A percentile compares a stretch with the other conserved stretches of the same genome.
phyloP scores from a whole-genome alignment of 2,888 invertebrate species.

The Automeris io region DNA sequence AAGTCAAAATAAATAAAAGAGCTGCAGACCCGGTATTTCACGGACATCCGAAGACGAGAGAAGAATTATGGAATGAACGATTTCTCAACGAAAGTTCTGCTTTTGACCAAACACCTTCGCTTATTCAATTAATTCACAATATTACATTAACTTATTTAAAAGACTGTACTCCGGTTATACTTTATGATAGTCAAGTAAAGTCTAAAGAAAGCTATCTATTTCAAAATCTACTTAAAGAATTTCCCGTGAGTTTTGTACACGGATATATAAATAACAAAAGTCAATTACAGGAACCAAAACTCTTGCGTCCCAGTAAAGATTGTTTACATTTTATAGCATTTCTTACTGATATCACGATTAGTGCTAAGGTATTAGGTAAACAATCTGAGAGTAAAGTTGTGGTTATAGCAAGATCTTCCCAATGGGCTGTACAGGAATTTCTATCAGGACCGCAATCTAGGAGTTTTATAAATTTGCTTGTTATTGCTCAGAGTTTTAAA shows the following conservation, averaged over 20 bases:
- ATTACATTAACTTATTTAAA: constrained; percentile 77
- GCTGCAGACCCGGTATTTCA: constrained; percentile 70
- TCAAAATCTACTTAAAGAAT: constrained; percentile 74
- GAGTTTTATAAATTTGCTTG: constrained; percentile 82
- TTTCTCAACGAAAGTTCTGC: constrained; percentile 55
- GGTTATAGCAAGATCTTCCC: constrained; percentile 82
- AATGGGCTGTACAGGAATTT: constrained; percentile 86
- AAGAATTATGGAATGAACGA: constrained; percentile 70
- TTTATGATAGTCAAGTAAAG: constrained; percentile 80
- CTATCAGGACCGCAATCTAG: constrained; percentile 78
- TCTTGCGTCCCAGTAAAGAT: constrained; percentile 54
- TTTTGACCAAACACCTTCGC: constrained; percentile 75
- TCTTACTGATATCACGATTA: constrained; percentile 78
- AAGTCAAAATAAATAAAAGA: constrained; percentile 32
- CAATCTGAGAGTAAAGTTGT: constrained; percentile 80
- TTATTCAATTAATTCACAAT: constrained; percentile 78
- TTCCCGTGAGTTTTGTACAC: constrained; percentile 78
- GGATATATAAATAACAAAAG: constrained; percentile 76
- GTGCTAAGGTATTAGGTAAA: constrained; percentile 77
- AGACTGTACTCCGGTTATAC: constrained; percentile 80
- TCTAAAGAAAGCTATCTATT: constrained; percentile 73
- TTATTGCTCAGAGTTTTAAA: constrained; percentile 81
- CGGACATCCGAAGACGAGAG: constrained; percentile 77
- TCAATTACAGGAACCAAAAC: constrained; percentile 55
- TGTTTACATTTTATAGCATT: constrained; percentile 83